Conservation (phyloP, 2,113 vertebrate species). For the Benitochromis conjunctus region DNA sequence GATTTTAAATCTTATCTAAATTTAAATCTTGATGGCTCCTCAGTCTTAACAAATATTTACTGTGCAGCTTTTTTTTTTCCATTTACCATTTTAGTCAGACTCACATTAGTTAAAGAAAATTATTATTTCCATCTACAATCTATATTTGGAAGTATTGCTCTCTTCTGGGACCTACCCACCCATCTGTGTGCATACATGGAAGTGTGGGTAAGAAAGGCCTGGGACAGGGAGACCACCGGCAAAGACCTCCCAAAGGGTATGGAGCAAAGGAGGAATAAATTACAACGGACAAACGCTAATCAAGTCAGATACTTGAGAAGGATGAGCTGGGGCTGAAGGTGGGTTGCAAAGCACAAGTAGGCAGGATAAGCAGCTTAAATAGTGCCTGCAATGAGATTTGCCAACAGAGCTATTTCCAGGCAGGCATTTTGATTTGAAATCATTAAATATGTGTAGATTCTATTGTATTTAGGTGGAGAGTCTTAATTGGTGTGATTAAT, state of each 20-base stretch:
- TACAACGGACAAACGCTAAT: neutral
- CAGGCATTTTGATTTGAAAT: neutral
- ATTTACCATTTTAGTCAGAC: neutral
- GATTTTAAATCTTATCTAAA: neutral
- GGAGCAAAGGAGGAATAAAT: neutral
- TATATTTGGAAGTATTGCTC: neutral
- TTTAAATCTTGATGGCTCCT: neutral
- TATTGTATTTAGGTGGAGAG: neutral
- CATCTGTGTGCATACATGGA: neutral
- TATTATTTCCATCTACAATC: neutral
- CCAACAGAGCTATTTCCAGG: neutral
- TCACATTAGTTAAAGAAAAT: neutral
- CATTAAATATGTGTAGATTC: neutral
- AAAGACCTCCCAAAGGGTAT: neutral
- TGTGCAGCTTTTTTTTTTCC: neutral
- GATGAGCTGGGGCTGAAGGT: neutral
- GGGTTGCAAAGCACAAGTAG: neutral
- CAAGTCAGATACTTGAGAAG: neutral
- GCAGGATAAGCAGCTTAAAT: neutral
- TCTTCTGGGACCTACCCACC: neutral
- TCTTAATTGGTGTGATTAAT: neutral
- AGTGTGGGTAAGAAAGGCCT: neutral
- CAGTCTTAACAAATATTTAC: neutral
- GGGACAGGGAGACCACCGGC: neutral
- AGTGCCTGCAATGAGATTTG: neutral